Evolutionary conservation across 2,797 vertebrate species (phyloP).

Genomic region (Paedocypris micromegethes): DNA sequence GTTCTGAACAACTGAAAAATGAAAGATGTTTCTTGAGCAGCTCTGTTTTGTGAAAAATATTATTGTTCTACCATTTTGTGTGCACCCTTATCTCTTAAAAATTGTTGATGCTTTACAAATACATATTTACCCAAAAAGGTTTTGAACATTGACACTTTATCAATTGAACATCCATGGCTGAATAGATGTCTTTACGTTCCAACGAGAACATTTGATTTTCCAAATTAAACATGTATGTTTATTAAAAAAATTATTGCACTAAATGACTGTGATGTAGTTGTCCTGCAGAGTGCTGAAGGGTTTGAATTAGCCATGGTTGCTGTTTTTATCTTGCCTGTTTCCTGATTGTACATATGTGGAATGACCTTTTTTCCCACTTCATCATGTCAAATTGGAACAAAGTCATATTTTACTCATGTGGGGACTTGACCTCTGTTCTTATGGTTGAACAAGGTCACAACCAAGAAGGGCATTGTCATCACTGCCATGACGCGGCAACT

Average conservation of each 20-base stretch:
- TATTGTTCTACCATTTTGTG: not conserved
- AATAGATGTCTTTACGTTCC: not conserved
- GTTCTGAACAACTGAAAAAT: not conserved
- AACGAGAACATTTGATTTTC: not conserved
- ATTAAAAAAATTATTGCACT: not conserved
- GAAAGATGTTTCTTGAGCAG: not conserved
- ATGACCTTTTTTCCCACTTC: constrained; percentile 48
- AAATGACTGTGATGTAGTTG: constrained; percentile 11
- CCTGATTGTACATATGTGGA: constrained; percentile 42
- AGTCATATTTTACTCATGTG: constrained; percentile 49
- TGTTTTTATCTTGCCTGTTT: constrained; percentile 20
- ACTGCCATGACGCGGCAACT: constrained; percentile 61
- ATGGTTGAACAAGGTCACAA: constrained; percentile 50
- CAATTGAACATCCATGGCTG: too few relatives aligned
- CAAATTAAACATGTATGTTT: not conserved
- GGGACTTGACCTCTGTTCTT: constrained; percentile 47
- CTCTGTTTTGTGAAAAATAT: not conserved
- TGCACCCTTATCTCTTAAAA: not conserved
- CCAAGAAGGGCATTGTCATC: constrained; percentile 69
- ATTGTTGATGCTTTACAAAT: too few relatives aligned
- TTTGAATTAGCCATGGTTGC: constrained; percentile 34
- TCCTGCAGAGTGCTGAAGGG: constrained; percentile 11
- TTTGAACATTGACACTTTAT: too few relatives aligned
- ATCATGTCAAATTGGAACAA: constrained; percentile 29
- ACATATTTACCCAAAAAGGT: too few relatives aligned